Conservation (phyloP, 2,113 vertebrate genomes). For the Pristiophorus japonicus region DNA sequence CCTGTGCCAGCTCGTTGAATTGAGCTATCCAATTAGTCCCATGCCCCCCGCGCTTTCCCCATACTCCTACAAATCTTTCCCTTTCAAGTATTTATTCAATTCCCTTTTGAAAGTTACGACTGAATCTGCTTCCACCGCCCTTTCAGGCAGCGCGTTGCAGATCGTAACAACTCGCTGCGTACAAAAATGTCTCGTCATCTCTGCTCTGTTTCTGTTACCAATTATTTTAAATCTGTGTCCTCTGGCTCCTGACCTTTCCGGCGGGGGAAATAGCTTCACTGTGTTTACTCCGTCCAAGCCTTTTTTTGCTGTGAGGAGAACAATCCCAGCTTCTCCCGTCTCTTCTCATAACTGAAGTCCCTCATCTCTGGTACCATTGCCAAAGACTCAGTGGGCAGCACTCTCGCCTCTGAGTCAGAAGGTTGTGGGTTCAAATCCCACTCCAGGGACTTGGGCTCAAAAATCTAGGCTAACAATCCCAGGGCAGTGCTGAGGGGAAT, state of each 20-base stretch:
- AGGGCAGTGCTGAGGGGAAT: too few relatives aligned
- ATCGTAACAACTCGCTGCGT: background rate
- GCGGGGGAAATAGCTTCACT: background rate
- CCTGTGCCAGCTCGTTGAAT: background rate
- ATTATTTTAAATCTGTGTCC: background rate
- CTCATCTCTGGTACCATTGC: too few relatives aligned
- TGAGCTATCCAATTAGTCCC: background rate
- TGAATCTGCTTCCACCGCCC: background rate
- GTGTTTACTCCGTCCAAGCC: background rate
- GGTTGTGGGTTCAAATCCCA: too few relatives aligned
- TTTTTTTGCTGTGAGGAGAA: too few relatives aligned
- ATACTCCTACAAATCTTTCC: background rate
- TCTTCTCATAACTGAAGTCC: too few relatives aligned
- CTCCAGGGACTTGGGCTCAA: too few relatives aligned
- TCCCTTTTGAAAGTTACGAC: background rate
- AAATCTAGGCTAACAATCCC: too few relatives aligned
- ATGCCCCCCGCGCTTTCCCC: background rate
- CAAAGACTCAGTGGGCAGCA: too few relatives aligned
- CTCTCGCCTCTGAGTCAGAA: too few relatives aligned
- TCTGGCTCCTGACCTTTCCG: too few relatives aligned
- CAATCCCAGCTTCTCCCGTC: too few relatives aligned
- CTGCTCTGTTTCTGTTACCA: background rate
- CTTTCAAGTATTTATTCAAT: background rate
- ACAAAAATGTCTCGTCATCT: background rate
- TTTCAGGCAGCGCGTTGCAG: background rate